Percentiles rank a stretch among this genome's conserved stretches.
Conservation (phyloP, 2,888 invertebrate genomes). For the Tipula confusa region DNA sequence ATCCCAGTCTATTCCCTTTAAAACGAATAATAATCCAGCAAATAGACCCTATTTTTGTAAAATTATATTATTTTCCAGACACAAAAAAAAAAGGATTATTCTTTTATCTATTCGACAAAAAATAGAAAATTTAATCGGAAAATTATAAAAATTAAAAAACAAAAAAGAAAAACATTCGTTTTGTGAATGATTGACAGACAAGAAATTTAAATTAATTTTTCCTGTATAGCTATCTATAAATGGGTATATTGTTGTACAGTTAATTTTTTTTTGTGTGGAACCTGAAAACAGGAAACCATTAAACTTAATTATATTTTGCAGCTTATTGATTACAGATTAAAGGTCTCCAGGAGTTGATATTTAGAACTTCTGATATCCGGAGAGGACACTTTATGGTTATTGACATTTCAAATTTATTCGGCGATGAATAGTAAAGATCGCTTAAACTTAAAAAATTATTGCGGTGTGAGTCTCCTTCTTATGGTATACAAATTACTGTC, state of each 20-base stretch:
- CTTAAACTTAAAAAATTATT: no score
- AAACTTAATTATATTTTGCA: background rate
- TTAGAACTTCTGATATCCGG: no score
- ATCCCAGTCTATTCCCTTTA: background rate
- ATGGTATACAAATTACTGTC: no score
- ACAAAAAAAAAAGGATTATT: constrained; percentile 8
- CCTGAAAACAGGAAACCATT: no score
- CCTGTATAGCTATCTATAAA: no score
- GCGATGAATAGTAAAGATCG: no score
- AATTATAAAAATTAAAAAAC: background rate
- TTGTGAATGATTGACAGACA: constrained; percentile 3
- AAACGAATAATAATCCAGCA: background rate
- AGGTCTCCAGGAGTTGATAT: no score
- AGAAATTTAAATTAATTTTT: background rate
- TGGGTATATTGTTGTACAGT: no score
- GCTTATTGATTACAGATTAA: no score
- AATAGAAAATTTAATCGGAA: constrained; percentile 3
- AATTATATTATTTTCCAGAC: background rate
- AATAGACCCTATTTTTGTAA: background rate
- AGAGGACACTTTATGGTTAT: no score
- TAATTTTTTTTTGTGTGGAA: background rate
- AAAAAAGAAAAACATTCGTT: background rate
- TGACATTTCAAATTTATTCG: no score
- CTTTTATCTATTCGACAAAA: background rate
- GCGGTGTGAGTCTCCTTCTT: no score